Evolutionary conservation across 2,113 vertebrate species (phyloP).

Genomic region (Zosterops hypoxanthus): DNA sequence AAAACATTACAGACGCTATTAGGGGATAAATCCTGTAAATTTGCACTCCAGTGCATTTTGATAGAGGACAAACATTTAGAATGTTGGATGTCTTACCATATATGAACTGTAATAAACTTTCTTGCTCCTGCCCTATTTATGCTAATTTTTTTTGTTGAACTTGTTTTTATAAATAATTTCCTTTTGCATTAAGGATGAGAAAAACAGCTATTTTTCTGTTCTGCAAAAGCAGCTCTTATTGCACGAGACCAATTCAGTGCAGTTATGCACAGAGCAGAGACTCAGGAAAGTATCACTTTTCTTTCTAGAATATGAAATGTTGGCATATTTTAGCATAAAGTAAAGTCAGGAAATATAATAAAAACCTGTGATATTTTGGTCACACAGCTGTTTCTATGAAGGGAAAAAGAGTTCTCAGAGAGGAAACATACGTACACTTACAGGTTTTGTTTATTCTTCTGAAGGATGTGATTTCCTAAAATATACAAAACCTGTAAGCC

Average conservation of each 20-base stretch:
- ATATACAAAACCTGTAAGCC: background rate
- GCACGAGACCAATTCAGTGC: background rate
- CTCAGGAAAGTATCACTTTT: background rate
- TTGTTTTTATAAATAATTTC: background rate
- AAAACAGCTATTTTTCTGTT: background rate
- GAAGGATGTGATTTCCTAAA: conserved; percentile 31
- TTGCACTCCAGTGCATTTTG: background rate
- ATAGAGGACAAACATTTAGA: background rate
- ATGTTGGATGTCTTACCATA: background rate
- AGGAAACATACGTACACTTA: background rate
- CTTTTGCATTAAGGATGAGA: background rate
- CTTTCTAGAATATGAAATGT: background rate
- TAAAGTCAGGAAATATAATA: background rate
- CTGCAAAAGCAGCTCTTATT: background rate
- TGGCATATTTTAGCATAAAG: background rate
- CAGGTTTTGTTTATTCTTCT: background rate
- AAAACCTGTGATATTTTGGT: background rate
- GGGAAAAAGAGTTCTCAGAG: background rate
- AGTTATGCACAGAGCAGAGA: background rate
- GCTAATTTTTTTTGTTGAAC: background rate
- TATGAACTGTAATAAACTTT: background rate
- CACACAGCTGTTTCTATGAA: background rate
- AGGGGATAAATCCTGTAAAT: background rate
- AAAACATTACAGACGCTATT: background rate
- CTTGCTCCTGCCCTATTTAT: background rate